Evolutionary conservation across 1,140 invertebrate species (phyloP).

Genomic region (Pararge aegeria): DNA sequence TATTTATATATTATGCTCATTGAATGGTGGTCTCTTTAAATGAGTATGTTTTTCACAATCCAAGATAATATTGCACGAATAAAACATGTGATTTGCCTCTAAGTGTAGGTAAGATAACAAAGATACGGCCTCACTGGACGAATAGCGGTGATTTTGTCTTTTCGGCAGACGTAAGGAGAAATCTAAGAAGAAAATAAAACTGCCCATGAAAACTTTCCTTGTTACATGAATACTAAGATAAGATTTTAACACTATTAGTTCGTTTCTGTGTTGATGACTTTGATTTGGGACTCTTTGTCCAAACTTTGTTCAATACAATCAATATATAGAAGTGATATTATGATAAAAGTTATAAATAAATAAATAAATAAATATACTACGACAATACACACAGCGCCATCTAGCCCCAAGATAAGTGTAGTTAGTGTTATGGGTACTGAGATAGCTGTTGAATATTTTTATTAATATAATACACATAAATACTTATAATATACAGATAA

Average conservation of each 20-base stretch:
- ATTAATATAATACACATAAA: no score
- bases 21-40: no score
- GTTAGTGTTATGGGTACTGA: no score
- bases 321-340: no score
- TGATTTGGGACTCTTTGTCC: no score
- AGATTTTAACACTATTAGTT: background rate
- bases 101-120: slow-evolving; percentile 25
- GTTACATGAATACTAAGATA: slow-evolving; percentile 2
- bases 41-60: slow-evolving; percentile 4
- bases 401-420: no score
- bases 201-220: slow-evolving; percentile 17
- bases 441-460: no score
- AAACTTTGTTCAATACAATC: no score
- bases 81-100: slow-evolving; percentile 15
- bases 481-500: no score
- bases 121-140: slow-evolving; percentile 11
- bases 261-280: background rate
- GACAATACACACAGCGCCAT: no score
- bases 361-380: no score
- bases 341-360: background rate
- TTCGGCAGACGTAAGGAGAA: slow-evolving; percentile 3
- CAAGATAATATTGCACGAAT: slow-evolving; percentile 14
- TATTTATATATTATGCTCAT: no score
- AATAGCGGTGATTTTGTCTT: slow-evolving; percentile 14
- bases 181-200: slow-evolving; percentile 14